Conservation (phyloP, 2,888 invertebrate species). For the Flexamia atlantica region DNA sequence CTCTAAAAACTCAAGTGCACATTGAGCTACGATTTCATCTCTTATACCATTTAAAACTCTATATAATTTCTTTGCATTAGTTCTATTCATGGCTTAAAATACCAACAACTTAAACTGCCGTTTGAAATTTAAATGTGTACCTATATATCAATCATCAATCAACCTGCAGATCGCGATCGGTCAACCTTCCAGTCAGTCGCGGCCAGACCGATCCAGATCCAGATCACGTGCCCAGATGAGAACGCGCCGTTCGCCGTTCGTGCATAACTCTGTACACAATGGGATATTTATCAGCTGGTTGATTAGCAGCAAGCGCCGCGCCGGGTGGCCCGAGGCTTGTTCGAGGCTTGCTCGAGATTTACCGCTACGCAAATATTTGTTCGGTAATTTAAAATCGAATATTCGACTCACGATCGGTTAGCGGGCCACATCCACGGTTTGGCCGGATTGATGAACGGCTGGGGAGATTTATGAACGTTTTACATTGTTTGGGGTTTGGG, state of each 20-base stretch:
- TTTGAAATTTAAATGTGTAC: no score
- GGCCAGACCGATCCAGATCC: neutral
- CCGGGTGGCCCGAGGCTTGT: slow-evolving; percentile 11
- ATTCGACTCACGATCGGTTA: slow-evolving; percentile 27
- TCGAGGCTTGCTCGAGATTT: slow-evolving; percentile 5
- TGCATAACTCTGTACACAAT: slow-evolving; percentile 48
- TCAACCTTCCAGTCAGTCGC: neutral
- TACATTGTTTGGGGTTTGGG: neutral
- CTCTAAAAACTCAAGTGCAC: no score
- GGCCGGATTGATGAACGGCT: slow-evolving; percentile 11
- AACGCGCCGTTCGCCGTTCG: neutral
- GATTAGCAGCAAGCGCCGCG: neutral
- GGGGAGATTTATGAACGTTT: slow-evolving; percentile 6
- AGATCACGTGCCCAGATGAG: slow-evolving; percentile 8
- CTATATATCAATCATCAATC: no score
- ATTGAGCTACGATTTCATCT: no score
- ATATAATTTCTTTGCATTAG: no score
- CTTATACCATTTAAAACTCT: no score
- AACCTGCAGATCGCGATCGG: no score
- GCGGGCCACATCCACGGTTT: slow-evolving; percentile 7
- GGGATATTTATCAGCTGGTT: slow-evolving; percentile 34
- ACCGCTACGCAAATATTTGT: slow-evolving; percentile 37
- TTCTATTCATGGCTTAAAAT: no score
- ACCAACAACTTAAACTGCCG: no score
- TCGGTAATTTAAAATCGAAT: slow-evolving; percentile 31